These are phyloP conservation scores for Pogona vitticeps DNA, from an alignment of 2,113 vertebrate species.

Conservation along the genomic window DNA sequence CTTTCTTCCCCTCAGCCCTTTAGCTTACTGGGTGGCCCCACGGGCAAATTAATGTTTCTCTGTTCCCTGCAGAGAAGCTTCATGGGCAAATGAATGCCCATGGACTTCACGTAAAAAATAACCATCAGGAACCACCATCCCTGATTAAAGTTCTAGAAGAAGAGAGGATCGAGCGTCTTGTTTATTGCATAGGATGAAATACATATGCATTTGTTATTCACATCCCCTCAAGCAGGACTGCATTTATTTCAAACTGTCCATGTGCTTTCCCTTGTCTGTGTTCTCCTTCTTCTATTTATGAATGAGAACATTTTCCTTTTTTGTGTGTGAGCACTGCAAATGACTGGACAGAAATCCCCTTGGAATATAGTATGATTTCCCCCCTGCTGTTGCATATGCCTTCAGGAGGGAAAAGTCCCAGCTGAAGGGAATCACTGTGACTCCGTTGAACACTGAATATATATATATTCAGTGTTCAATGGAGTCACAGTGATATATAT, in stretches of 20 bases:
- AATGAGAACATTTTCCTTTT: conserved; percentile 69
- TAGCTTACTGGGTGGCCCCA: conserved; percentile 12
- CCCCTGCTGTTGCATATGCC: fast-evolving
- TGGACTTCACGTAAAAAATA: no score
- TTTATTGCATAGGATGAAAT: not conserved
- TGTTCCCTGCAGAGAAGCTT: not conserved
- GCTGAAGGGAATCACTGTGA: conserved; percentile 46
- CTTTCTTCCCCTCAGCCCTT: not conserved
- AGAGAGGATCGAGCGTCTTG: not conserved
- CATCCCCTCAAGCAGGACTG: conserved; percentile 40
- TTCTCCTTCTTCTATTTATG: conserved; percentile 35
- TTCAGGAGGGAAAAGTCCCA: conserved; percentile 35
- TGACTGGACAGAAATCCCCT: conserved; percentile 51
- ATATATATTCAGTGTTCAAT: conserved; percentile 57
- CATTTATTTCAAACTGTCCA: conserved; percentile 53
- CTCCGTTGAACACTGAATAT: conserved; percentile 47
- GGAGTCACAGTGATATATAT: no score
- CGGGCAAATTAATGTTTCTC: not conserved
- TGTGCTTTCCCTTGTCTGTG: conserved; percentile 22
- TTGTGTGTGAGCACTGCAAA: conserved; percentile 31
- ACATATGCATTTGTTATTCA: conserved; percentile 14
- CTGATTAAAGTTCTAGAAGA: no score
- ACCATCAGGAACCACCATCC: no score
- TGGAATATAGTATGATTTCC: conserved; percentile 47
- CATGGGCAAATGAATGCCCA: no score